Conservation (phyloP, 2,113 vertebrate genomes). For the Myotis davidii region DNA sequence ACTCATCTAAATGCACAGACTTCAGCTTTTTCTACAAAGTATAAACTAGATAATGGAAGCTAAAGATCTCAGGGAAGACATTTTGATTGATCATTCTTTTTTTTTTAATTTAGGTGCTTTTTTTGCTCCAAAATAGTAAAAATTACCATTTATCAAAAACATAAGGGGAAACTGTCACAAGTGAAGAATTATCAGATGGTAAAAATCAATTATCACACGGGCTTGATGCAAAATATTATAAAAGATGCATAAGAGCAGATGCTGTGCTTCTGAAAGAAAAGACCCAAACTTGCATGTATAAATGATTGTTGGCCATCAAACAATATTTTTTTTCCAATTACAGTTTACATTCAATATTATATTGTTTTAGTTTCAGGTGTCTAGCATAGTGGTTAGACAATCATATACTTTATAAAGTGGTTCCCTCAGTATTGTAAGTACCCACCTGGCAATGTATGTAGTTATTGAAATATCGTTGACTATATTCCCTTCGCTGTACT, state of each 20-base stretch:
- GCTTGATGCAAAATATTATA: conserved; percentile 51
- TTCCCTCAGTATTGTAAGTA: not conserved
- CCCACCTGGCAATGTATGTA: not conserved
- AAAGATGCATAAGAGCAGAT: conserved; percentile 70
- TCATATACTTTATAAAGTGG: not conserved
- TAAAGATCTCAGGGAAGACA: not conserved
- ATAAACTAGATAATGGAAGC: not conserved
- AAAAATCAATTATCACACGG: not conserved
- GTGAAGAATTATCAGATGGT: conserved; percentile 49
- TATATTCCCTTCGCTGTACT: not conserved
- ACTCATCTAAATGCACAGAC: not conserved
- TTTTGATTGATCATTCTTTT: not conserved
- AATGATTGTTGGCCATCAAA: not conserved
- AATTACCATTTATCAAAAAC: conserved; percentile 22
- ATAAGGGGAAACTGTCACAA: not conserved
- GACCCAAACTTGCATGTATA: not conserved
- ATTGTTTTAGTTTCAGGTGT: not conserved
- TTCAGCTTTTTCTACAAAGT: not conserved
- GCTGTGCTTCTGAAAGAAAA: not conserved
- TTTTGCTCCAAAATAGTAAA: conserved; percentile 26
- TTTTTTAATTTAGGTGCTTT: not conserved
- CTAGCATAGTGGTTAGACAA: not conserved
- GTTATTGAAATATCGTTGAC: not conserved
- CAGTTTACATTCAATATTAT: not conserved
- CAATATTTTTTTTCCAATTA: not conserved